Percentiles rank a stretch among this genome's conserved stretches.
These are phyloP conservation scores for Drosophila kepulauana DNA, from an alignment of 1,140 invertebrate genomes.

Conservation along the genomic window DNA sequence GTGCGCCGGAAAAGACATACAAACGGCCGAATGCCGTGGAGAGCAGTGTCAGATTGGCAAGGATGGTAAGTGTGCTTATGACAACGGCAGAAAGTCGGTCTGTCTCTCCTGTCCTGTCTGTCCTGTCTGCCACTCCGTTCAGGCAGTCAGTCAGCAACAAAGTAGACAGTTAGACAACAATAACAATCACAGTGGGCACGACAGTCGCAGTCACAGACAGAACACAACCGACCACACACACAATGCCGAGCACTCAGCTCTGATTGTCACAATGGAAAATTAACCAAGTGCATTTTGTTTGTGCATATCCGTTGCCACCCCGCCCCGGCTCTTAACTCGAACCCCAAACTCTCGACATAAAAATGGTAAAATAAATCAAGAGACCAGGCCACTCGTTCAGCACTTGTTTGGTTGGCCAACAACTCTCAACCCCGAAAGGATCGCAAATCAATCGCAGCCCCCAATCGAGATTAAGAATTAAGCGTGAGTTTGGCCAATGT, in stretches of 20 bases:
- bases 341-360: conserved; percentile 13
- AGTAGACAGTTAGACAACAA: conserved; percentile 83
- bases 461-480: conserved; percentile 50
- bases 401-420: conserved; percentile 29
- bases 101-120: too few relatives aligned
- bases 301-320: conserved; percentile 55
- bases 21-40: conserved; percentile 86
- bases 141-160: conserved; percentile 59
- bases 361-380: conserved; percentile 58
- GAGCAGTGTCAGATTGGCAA: conserved; percentile 85
- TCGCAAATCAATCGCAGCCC: conserved; percentile 73
- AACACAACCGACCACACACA: conserved; percentile 43
- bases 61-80: conserved; percentile 80
- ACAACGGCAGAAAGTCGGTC: conserved; percentile 44
- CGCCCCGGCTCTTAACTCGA: neutral
- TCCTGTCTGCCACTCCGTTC: conserved; percentile 25
- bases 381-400: conserved; percentile 43
- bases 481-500: conserved; percentile 46
- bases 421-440: conserved; percentile 50
- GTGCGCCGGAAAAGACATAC: conserved; percentile 83
- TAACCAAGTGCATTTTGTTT: conserved; percentile 84
- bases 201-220: conserved; percentile 40
- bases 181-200: conserved; percentile 63
- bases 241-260: conserved; percentile 75
- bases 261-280: conserved; percentile 84